Percentiles rank a stretch among this genome's conserved stretches.
phyloP scores from a whole-genome alignment of 1,140 invertebrate species.

The Papilio helenus region DNA sequence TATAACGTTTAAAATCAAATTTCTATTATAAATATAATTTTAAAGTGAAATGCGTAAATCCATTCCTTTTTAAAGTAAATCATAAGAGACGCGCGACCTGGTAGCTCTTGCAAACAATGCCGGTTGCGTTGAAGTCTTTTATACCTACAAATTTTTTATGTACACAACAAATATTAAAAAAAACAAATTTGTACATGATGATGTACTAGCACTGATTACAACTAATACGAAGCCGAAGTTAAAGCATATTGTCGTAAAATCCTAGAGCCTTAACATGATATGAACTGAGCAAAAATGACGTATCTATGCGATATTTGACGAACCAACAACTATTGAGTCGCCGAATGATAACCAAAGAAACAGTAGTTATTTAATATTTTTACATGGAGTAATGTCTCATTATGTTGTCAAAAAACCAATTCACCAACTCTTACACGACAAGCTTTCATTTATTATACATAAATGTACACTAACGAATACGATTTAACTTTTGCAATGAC shows the following conservation, averaged over 20 bases:
- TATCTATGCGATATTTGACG: not conserved
- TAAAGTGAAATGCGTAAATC: no score
- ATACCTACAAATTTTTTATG: conserved; percentile 27
- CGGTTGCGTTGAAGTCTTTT: conserved; percentile 54
- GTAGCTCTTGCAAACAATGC: not conserved
- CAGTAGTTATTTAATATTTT: no score
- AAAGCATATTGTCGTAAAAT: no score
- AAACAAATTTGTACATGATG: not conserved
- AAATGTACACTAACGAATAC: not conserved
- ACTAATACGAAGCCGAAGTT: not conserved
- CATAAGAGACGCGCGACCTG: conserved; percentile 31
- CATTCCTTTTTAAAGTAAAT: conserved; percentile 33
- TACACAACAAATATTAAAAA: conserved; percentile 1
- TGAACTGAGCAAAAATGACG: no score
- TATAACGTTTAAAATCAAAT: no score
- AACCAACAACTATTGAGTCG: not conserved
- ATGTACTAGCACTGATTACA: not conserved
- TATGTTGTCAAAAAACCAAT: no score
- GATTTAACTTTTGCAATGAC: not conserved
- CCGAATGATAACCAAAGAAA: no score
- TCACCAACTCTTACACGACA: no score
- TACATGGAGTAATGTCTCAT: no score
- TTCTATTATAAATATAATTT: no score
- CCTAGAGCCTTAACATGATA: not conserved
- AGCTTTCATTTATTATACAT: not conserved